Conservation (phyloP, 2,888 invertebrate genomes). For the Cataglyphis cursor region DNA sequence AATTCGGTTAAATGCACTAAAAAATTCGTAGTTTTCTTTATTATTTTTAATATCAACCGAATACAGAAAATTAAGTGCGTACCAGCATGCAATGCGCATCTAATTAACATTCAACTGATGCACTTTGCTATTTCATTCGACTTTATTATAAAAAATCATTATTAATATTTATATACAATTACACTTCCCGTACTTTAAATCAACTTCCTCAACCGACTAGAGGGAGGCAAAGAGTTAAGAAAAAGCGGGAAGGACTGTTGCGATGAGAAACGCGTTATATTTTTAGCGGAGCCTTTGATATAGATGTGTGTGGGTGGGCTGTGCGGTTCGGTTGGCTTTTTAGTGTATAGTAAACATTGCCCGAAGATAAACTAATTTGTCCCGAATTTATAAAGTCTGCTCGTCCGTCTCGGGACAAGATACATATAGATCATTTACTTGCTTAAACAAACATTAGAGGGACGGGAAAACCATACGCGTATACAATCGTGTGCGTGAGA, state of each 20-base stretch:
- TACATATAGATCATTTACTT: slow-evolving; percentile 66
- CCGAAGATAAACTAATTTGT: slow-evolving; percentile 81
- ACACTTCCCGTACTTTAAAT: slow-evolving; percentile 3
- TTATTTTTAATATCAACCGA: not conserved
- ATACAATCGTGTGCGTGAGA: not conserved
- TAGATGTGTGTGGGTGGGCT: slow-evolving; percentile 58
- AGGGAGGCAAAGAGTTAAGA: slow-evolving; percentile 30
- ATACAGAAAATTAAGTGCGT: not conserved
- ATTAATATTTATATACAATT: slow-evolving; percentile 20
- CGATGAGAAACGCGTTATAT: slow-evolving; percentile 71
- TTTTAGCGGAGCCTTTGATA: slow-evolving; percentile 70
- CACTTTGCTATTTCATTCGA: not conserved
- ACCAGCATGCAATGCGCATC: not conserved
- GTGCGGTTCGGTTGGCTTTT: slow-evolving; percentile 75
- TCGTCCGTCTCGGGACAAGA: slow-evolving; percentile 60
- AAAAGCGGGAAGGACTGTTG: slow-evolving; percentile 58
- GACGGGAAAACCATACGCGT: slow-evolving; percentile 42
- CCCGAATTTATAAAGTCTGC: slow-evolving; percentile 75
- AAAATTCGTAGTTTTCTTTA: not conserved
- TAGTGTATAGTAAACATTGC: slow-evolving; percentile 71
- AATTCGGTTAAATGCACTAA: not conserved
- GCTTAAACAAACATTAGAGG: slow-evolving; percentile 58
- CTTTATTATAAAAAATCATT: not conserved
- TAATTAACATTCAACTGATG: not conserved
- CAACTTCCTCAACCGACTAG: slow-evolving; percentile 7